Conservation (phyloP, 2,113 vertebrate species). For the Galeopterus variegatus region DNA sequence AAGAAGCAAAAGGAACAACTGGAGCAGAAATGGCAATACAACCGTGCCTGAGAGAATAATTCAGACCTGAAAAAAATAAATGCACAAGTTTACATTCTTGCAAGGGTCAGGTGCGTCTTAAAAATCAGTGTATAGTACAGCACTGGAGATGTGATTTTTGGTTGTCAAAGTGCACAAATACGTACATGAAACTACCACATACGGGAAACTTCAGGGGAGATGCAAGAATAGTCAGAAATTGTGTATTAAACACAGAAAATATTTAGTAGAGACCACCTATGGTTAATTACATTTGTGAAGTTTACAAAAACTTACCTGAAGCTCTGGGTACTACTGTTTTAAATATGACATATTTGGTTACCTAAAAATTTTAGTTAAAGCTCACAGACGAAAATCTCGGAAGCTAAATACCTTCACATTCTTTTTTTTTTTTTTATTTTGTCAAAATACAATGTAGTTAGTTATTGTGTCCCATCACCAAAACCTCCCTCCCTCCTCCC, state of each 20-base stretch:
- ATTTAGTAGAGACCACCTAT: neutral
- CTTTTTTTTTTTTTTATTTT: too few species aligned
- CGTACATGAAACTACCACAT: neutral
- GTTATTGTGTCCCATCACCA: too few species aligned
- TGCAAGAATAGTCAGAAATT: neutral
- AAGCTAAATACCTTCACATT: neutral
- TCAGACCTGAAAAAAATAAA: constrained; percentile 40
- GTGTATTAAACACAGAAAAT: neutral
- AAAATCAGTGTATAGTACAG: neutral
- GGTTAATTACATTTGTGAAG: neutral
- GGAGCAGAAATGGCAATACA: constrained; percentile 57
- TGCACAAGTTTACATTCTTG: neutral
- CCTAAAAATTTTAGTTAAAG: neutral
- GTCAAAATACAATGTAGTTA: too few species aligned
- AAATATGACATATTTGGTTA: neutral
- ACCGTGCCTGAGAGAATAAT: constrained; percentile 7
- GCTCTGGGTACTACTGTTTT: neutral
- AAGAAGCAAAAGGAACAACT: constrained; percentile 52
- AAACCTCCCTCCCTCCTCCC: too few species aligned
- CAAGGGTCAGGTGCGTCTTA: neutral
- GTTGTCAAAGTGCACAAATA: neutral
- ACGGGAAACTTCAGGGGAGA: neutral
- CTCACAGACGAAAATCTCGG: neutral
- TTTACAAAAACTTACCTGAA: neutral
- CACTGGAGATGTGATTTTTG: accelerated